phyloP scores from a whole-genome alignment of 2,888 invertebrate species.

The Hymenopus coronatus region DNA sequence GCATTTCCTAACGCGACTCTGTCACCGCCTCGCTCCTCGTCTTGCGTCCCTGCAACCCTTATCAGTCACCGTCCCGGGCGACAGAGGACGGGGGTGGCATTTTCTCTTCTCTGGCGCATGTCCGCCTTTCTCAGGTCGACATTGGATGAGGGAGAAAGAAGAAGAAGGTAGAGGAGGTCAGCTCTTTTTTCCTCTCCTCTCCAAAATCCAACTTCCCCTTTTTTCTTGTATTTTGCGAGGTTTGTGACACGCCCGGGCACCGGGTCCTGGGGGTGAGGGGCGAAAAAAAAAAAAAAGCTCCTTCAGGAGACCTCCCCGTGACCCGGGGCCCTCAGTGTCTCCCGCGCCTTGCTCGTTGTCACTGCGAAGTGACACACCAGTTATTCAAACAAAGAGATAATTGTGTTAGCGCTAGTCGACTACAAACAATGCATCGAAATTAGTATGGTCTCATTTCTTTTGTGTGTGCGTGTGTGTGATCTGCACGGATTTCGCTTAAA shows the following conservation, averaged over 20 bases:
- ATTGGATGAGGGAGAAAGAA: conserved; percentile 14
- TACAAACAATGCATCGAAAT: not conserved
- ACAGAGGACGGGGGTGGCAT: not conserved
- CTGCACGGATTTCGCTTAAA: not conserved
- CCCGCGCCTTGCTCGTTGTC: not conserved
- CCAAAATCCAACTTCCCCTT: not conserved
- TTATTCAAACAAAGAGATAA: not conserved
- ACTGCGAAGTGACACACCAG: not conserved
- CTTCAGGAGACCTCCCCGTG: not conserved
- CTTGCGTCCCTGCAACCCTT: not conserved
- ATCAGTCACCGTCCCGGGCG: not conserved
- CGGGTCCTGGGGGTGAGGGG: not conserved
- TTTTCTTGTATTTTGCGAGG: not conserved
- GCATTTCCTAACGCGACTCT: conserved; percentile 1
- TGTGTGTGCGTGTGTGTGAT: not conserved
- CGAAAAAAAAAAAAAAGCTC: not conserved
- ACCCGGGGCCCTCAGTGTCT: not conserved
- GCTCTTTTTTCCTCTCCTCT: not conserved
- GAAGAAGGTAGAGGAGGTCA: not conserved
- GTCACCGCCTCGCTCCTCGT: not conserved
- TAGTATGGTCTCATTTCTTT: not conserved
- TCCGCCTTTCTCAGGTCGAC: conserved; percentile 21
- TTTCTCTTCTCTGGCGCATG: conserved; percentile 12
- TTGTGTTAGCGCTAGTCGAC: not conserved
- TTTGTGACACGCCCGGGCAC: not conserved